Evolutionary conservation across 2,797 vertebrate genomes (phyloP).

Genomic region (Chiloscyllium punctatum): DNA sequence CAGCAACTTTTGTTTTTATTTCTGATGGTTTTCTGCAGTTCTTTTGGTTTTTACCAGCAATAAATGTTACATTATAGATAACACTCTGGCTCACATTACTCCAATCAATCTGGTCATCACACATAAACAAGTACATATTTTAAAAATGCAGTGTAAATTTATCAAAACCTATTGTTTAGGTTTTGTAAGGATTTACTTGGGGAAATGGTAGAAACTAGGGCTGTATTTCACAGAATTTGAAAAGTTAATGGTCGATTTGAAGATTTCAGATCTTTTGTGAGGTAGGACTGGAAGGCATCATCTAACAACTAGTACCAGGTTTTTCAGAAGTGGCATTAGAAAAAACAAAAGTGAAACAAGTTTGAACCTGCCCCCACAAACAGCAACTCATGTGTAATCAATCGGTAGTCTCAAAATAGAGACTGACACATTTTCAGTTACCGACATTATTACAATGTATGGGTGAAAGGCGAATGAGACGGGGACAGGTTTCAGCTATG

Average conservation of each 20-base stretch:
- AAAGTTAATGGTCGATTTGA: neutral
- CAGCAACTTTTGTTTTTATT: too few species aligned
- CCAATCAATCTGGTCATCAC: neutral
- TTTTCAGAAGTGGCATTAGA: neutral
- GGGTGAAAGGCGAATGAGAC: neutral
- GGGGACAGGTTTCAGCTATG: neutral
- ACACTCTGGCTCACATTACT: too few species aligned
- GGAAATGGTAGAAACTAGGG: neutral
- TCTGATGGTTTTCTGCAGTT: too few species aligned
- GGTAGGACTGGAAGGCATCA: too few species aligned
- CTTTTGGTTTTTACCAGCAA: too few species aligned
- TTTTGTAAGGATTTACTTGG: too few species aligned
- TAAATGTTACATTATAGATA: neutral
- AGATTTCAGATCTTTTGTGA: neutral
- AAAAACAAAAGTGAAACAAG: neutral
- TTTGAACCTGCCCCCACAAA: neutral
- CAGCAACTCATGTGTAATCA: neutral
- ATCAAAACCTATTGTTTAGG: neutral
- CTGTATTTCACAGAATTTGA: neutral
- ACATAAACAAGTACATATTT: neutral
- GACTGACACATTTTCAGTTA: neutral
- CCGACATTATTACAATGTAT: neutral
- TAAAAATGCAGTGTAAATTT: neutral
- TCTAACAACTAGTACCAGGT: neutral
- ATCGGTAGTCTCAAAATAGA: neutral